phyloP scores from a whole-genome alignment of 2,797 vertebrate genomes.

The Sardinella longiceps region DNA sequence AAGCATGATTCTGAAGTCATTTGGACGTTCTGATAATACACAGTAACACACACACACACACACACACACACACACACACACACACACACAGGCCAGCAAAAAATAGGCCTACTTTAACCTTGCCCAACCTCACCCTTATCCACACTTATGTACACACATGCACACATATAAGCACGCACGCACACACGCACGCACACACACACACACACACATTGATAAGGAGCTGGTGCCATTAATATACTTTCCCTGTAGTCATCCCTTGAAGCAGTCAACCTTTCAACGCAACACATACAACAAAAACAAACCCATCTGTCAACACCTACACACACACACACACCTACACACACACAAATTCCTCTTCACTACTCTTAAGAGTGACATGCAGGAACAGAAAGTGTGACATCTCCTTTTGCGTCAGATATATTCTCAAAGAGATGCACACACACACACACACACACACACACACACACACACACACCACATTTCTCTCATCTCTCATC shows the following conservation, averaged over 20 bases:
- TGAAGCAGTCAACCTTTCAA: constrained; percentile 1
- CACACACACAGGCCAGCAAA: not conserved
- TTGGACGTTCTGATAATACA: not conserved
- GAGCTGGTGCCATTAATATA: not conserved
- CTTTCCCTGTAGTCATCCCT: not conserved
- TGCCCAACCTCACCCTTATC: not conserved
- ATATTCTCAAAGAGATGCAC: not conserved
- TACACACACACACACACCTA: not conserved
- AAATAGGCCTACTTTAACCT: constrained; percentile 28
- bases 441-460: not conserved
- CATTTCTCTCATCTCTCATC: not conserved
- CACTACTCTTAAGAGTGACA: not conserved
- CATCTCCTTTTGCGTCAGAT: constrained; percentile 14
- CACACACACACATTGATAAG: constrained; percentile 16
- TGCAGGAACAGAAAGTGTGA: constrained; percentile 18
- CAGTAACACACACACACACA: not conserved
- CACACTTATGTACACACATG: not conserved
- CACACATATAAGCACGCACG: not conserved
- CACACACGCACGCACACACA: constrained; percentile 18
- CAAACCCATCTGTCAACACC: not conserved
- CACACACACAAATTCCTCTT: not conserved
- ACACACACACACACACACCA: not conserved
- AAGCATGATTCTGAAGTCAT: not conserved
- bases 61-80: constrained; percentile 13
- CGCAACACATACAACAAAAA: constrained; percentile 21